phyloP scores from a whole-genome alignment of 2,888 invertebrate genomes.

The Polyploca ridens region DNA sequence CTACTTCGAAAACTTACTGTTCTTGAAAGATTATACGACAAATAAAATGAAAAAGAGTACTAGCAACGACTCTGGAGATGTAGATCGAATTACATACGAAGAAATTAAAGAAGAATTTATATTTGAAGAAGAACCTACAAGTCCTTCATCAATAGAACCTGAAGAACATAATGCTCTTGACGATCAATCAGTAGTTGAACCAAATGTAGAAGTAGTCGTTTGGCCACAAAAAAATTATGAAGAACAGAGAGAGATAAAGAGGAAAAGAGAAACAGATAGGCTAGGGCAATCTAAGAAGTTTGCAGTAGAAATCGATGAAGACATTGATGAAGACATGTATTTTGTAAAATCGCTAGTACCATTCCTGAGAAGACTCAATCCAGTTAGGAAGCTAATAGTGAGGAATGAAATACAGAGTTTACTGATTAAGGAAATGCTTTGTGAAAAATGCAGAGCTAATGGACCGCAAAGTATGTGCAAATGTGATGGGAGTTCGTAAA shows the following conservation, averaged over 20 bases:
- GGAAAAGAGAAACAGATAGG: background rate
- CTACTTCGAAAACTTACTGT: slow-evolving; percentile 36
- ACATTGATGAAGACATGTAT: slow-evolving; percentile 35
- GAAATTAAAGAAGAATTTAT: background rate
- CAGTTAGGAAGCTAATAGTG: slow-evolving; percentile 41
- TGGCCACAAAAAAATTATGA: background rate
- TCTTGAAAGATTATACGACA: slow-evolving; percentile 26
- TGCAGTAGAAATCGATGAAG: slow-evolving; percentile 16
- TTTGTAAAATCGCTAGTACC: slow-evolving; percentile 46
- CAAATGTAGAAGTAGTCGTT: background rate
- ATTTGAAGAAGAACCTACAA: background rate
- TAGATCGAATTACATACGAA: background rate
- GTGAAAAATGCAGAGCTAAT: slow-evolving; percentile 32
- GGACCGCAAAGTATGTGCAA: slow-evolving; percentile 22
- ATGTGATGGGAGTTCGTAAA: slow-evolving; percentile 20
- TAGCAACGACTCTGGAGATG: background rate
- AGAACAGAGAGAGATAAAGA: slow-evolving; percentile 5
- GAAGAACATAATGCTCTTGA: background rate
- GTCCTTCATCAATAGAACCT: background rate
- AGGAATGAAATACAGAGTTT: slow-evolving; percentile 46
- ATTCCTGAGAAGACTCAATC: slow-evolving; percentile 38
- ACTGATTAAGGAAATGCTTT: slow-evolving; percentile 40
- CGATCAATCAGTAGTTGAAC: background rate
- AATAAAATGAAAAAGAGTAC: background rate
- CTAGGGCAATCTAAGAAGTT: background rate